Evolutionary conservation across 2,888 invertebrate genomes (phyloP), one percentile per base, ranked within the genome.

Genomic region (Ischnus inquisitorius): DNA sequence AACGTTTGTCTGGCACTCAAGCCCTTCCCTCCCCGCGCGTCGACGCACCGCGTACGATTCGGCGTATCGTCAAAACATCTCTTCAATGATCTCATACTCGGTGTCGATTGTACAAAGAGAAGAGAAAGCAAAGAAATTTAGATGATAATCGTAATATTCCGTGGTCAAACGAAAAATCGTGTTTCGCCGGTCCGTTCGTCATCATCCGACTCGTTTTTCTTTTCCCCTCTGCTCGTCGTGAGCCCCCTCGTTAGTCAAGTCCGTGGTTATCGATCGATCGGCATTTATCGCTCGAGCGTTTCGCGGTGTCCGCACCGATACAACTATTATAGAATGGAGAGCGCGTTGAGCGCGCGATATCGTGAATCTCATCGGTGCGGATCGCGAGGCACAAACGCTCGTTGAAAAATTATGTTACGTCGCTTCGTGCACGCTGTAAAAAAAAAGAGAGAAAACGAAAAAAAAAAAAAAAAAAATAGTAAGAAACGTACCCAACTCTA

Each of bases 281-380:
- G 14, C 86, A 83, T 84, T 79, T 85, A 88, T 84, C 76, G 83
- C 88, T 87, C 88, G 43, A 57, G 60, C 43, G 25, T 72, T 57
- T 62, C 16, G 41, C 72, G 34, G 0, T 54, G n/a, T 74, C 57
- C 34, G 72, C 71, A 34, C 65, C 46, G 60, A 65, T 43, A 12
- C 46, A 48, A 74, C 28, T 74, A 67, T 57, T 48, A 62, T 46
- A 4, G n/a, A 57, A 72, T 54, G 48, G 41, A 25, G 25, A 60
- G 54, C 72, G 48, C 74, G 57, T 74, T 80, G 57, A 68, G 39
- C 43, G 51, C 67, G 69, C 76, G 41, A 43, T 64, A 71, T 51
- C 19, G 54, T 41, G 64, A 76, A 71, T 81, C 69, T 71, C 64
- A 19, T 81, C 76, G 76, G 6, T 54, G 68, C 80, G 22, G 68